Percentiles rank a stretch among this genome's conserved stretches.
These are phyloP conservation scores for Sebastes fasciatus DNA, from an alignment of 2,113 vertebrate genomes.

Conservation along the genomic window DNA sequence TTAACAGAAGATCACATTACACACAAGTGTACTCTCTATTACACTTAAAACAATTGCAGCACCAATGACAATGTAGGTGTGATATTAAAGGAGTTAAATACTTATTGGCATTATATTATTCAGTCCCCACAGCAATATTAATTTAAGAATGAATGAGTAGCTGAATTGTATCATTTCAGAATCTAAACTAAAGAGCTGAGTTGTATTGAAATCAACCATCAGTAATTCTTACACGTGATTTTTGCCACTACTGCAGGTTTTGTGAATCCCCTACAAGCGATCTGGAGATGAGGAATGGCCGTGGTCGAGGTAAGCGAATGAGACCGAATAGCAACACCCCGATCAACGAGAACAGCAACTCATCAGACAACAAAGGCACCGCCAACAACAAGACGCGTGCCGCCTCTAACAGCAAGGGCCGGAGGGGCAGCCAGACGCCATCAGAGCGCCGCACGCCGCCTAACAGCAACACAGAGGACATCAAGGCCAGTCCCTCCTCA, in stretches of 20 bases:
- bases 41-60: conserved; percentile 8
- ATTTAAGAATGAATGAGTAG: not conserved
- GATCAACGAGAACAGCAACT: conserved; percentile 88
- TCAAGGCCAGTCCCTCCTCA: conserved; percentile 96
- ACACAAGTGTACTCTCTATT: not conserved
- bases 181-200: not conserved
- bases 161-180: not conserved
- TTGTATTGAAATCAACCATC: conserved; percentile 1
- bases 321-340: conserved; percentile 96
- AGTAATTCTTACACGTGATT: conserved; percentile 1
- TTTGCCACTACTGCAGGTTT: conserved; percentile 86
- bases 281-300: conserved; percentile 96
- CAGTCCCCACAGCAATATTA: not conserved
- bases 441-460: conserved; percentile 93
- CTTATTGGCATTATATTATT: not conserved
- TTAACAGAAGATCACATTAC: conserved; percentile 7
- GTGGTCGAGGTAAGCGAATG: conserved; percentile 96
- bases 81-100: not conserved
- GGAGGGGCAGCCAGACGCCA: conserved; percentile 96
- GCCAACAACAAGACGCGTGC: conserved; percentile 95
- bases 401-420: conserved; percentile 94
- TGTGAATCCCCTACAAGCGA: conserved; percentile 99
- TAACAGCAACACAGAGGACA: conserved; percentile 89
- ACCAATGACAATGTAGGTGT: not conserved
- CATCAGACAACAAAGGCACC: conserved; percentile 93